These are phyloP conservation scores for Minunthozetes semirufus DNA, from an alignment of 2,888 invertebrate species.

Conservation along the genomic window DNA sequence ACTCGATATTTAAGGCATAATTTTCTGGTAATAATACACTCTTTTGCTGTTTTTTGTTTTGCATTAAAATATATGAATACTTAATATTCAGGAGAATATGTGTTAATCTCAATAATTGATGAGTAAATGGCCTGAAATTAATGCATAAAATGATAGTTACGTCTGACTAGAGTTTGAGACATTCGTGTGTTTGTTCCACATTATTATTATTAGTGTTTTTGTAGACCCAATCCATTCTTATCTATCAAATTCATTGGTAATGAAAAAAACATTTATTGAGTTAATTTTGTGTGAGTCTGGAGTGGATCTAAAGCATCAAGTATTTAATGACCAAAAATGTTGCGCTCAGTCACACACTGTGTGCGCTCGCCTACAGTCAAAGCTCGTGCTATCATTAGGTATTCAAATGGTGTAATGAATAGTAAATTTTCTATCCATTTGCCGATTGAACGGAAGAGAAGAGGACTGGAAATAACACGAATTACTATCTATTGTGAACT, in stretches of 20 bases:
- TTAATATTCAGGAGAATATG: background rate
- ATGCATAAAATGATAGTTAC: background rate
- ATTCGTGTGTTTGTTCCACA: background rate
- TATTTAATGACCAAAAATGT: background rate
- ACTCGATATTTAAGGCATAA: background rate
- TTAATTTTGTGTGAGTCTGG: too few relatives aligned
- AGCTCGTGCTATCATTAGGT: background rate
- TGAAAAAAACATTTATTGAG: background rate
- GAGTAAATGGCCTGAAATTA: background rate
- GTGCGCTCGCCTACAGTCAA: background rate
- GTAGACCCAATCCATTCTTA: background rate
- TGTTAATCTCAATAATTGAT: conserved; percentile 17
- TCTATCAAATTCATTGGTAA: background rate
- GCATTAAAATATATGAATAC: background rate
- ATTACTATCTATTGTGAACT: background rate
- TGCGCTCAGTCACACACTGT: too few relatives aligned
- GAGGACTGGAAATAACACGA: background rate
- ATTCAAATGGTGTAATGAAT: conserved; percentile 19
- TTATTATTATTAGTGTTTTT: background rate
- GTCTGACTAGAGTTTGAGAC: background rate
- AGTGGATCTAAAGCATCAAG: background rate
- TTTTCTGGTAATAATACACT: background rate
- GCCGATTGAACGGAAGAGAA: background rate
- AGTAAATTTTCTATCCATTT: conserved; percentile 12
- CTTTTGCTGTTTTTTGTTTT: too few relatives aligned